Evolutionary conservation across 2,888 invertebrate genomes (phyloP).

Genomic region (Lysandra coridon): DNA sequence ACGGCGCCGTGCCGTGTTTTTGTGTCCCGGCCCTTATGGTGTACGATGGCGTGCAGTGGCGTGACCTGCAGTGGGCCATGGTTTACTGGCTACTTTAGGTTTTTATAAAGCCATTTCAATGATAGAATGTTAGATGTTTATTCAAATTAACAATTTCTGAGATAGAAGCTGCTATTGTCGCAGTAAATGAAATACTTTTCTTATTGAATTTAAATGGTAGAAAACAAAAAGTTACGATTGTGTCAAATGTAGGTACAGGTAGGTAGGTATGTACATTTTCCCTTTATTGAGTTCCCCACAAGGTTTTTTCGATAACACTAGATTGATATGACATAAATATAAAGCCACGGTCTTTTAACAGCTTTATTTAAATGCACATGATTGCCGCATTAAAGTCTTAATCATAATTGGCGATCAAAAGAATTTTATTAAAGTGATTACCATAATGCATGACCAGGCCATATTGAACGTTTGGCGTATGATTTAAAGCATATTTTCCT

Average conservation of each 20-base stretch:
- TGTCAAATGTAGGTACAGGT: neutral
- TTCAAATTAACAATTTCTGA: no score
- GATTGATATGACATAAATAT: constrained; percentile 6
- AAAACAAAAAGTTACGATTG: neutral
- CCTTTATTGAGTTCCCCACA: neutral
- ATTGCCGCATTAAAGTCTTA: constrained; percentile 1
- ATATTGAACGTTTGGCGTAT: neutral
- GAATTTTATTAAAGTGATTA: constrained; percentile 16
- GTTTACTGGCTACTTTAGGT: no score
- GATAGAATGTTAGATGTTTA: no score
- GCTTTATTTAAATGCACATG: constrained; percentile 21
- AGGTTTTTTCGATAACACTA: neutral
- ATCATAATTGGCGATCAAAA: constrained; percentile 25
- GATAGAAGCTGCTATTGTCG: no score
- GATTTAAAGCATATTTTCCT: constrained; percentile 13
- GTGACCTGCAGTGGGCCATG: no score
- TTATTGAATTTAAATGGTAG: neutral
- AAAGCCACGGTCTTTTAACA: neutral
- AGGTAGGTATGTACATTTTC: neutral
- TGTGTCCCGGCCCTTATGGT: no score
- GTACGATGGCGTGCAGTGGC: no score
- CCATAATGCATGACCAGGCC: neutral
- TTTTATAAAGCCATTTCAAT: no score
- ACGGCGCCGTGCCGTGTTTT: no score
- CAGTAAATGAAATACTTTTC: no score